Conservation (phyloP, 2,888 invertebrate species). For the Drosophila affinis region DNA sequence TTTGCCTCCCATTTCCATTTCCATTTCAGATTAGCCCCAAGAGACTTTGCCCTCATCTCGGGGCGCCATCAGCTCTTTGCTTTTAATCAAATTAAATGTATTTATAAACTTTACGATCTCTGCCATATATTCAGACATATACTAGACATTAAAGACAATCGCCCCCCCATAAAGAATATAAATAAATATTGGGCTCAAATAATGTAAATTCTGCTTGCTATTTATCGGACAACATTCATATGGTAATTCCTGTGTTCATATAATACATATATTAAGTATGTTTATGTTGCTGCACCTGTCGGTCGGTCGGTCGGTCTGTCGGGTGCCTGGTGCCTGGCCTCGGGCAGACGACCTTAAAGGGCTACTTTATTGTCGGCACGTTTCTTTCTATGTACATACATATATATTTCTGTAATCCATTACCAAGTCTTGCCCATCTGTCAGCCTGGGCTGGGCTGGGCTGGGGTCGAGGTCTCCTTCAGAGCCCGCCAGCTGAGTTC, state of each 20-base stretch:
- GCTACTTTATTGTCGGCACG: conserved; percentile 47
- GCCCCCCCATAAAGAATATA: conserved; percentile 50
- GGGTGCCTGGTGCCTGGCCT: background rate
- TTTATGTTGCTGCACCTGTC: conserved; percentile 35
- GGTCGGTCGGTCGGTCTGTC: background rate
- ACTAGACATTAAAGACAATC: conserved; percentile 11
- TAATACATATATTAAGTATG: conserved; percentile 48
- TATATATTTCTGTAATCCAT: conserved; percentile 47
- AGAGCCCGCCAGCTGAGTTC: conserved; percentile 28
- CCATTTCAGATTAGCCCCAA: background rate
- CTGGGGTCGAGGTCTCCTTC: background rate
- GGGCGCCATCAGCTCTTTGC: background rate
- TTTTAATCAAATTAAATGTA: conserved; percentile 54
- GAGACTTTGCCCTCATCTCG: background rate
- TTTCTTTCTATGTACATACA: conserved; percentile 26
- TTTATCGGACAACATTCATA: conserved; percentile 39
- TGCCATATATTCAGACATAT: background rate
- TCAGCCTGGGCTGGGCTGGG: conserved; percentile 7
- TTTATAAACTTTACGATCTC: conserved; percentile 63
- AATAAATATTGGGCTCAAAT: conserved; percentile 45
- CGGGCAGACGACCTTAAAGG: conserved; percentile 25
- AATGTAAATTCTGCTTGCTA: conserved; percentile 52
- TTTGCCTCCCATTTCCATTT: background rate
- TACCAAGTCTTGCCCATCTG: conserved; percentile 44
- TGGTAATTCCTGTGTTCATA: conserved; percentile 54